These are phyloP conservation scores for Premnoplex brunnescens DNA, from an alignment of 2,797 vertebrate genomes.

Conservation along the genomic window DNA sequence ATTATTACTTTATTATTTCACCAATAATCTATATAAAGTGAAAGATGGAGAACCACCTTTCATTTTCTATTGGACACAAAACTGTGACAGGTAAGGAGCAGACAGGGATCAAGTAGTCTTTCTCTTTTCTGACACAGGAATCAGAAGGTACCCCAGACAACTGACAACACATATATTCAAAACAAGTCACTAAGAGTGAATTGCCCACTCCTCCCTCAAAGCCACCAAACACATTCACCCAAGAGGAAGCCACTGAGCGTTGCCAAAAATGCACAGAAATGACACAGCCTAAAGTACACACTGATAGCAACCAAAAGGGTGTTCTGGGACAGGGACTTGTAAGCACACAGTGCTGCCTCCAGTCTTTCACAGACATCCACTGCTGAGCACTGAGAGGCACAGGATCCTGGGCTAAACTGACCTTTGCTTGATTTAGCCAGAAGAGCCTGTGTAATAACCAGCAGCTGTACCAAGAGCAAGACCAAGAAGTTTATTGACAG, in stretches of 20 bases:
- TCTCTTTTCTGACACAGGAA: neutral
- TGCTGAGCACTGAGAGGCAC: neutral
- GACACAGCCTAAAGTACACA: neutral
- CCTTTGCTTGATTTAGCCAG: neutral
- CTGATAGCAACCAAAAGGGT: neutral
- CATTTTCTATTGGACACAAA: neutral
- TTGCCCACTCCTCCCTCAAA: neutral
- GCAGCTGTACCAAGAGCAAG: accelerated
- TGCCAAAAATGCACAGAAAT: neutral
- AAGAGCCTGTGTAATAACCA: neutral
- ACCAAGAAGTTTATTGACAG: neutral
- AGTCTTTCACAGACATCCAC: neutral
- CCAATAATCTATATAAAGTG: neutral
- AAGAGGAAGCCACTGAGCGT: neutral
- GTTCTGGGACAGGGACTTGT: neutral
- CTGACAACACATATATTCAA: accelerated
- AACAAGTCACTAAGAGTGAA: neutral
- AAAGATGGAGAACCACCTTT: neutral
- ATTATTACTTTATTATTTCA: neutral
- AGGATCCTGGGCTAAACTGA: neutral
- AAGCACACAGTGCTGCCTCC: neutral
- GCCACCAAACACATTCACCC: neutral
- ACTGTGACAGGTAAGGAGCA: neutral
- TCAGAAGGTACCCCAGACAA: neutral
- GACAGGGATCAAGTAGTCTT: neutral